Percentiles rank a stretch among this genome's conserved stretches.
These are phyloP conservation scores for Hydrophis major DNA, from an alignment of 2,797 vertebrate species.

Conservation along the genomic window DNA sequence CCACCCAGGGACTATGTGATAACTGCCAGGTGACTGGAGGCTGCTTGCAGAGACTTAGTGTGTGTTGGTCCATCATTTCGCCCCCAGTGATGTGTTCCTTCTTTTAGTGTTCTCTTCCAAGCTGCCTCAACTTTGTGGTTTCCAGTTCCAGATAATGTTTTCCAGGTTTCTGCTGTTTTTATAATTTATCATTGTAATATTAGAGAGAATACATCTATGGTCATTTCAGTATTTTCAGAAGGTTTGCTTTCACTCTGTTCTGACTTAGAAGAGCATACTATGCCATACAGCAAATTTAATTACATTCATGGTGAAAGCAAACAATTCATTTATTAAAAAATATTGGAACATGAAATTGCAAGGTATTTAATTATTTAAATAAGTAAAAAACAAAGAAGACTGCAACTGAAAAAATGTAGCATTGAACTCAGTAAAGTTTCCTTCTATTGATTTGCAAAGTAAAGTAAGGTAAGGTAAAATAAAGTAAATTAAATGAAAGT, in stretches of 20 bases:
- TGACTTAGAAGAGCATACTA: not conserved
- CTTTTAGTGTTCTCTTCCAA: not conserved
- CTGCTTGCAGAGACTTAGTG: slow-evolving; percentile 34
- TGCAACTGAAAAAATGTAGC: not conserved
- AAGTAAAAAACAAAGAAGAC: not conserved
- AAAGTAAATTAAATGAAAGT: not conserved
- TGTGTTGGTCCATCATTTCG: not conserved
- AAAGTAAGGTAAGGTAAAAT: not conserved
- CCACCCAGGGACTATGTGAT: not conserved
- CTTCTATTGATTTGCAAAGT: not conserved
- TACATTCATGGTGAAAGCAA: not conserved
- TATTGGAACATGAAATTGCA: not conserved
- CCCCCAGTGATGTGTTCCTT: not conserved
- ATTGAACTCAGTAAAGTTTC: not conserved
- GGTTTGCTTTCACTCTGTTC: not conserved
- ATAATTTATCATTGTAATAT: not conserved
- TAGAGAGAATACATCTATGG: not conserved
- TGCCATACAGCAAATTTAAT: not conserved
- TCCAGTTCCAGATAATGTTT: slow-evolving; percentile 8
- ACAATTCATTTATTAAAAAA: not conserved
- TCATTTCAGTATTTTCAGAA: not conserved
- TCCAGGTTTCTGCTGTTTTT: slow-evolving; percentile 2
- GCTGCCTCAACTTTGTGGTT: not conserved
- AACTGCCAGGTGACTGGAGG: not conserved
- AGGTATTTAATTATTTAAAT: not conserved